A percentile compares a stretch with the other conserved stretches of the same genome.
Conservation (phyloP, 2,797 vertebrate genomes). For the Melanotaenia pygmaea region DNA sequence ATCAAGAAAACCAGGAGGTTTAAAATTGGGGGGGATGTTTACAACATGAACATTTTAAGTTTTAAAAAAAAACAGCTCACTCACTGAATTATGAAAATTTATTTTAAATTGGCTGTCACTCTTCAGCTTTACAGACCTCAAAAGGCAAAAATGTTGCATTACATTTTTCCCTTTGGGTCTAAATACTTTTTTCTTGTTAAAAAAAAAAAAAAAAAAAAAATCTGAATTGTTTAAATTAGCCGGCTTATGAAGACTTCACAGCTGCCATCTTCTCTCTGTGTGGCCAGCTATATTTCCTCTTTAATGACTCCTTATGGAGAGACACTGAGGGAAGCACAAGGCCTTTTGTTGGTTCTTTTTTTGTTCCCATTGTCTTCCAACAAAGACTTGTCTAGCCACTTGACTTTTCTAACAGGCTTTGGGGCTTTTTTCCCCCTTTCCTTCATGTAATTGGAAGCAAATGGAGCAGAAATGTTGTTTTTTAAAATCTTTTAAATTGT, state of each 20-base stretch:
- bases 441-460: conserved; percentile 1
- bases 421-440: not conserved
- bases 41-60: too few species aligned
- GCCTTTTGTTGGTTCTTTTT: conserved; percentile 58
- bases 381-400: conserved; percentile 59
- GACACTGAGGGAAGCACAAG: conserved; percentile 48
- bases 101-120: too few species aligned
- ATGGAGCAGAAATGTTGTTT: not conserved
- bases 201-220: too few species aligned
- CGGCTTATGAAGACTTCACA: not conserved
- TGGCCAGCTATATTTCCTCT: conserved; percentile 56
- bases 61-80: too few species aligned
- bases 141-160: too few species aligned
- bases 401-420: conserved; percentile 53
- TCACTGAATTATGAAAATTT: too few species aligned
- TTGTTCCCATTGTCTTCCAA: conserved; percentile 66
- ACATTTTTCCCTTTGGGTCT: too few species aligned
- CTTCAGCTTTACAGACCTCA: too few species aligned
- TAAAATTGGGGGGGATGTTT: too few species aligned
- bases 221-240: not conserved
- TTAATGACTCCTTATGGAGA: conserved; percentile 67
- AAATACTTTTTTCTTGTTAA: too few species aligned
- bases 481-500: not conserved
- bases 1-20: too few species aligned
- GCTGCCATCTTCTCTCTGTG: conserved; percentile 29